Percentiles rank a stretch among this genome's conserved stretches.
phyloP scores from a whole-genome alignment of 2,113 vertebrate species.

The Hypomesus transpacificus region DNA sequence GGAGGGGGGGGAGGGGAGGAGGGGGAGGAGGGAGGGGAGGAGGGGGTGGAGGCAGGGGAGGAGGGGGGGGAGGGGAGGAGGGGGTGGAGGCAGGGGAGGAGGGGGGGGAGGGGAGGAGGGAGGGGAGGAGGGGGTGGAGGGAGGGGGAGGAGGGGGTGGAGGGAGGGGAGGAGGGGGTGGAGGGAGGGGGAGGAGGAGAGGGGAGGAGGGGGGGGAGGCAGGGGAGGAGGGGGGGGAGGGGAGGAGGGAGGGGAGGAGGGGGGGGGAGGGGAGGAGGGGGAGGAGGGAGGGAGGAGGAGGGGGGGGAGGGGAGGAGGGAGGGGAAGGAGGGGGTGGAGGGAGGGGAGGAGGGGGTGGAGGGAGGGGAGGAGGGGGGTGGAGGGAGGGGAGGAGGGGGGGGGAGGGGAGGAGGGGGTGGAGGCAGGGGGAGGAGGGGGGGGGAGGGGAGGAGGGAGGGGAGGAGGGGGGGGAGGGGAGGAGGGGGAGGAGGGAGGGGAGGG shows the following conservation, averaged over 20 bases:
- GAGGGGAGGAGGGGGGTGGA: not conserved
- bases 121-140: not conserved
- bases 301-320: no score
- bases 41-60: no score
- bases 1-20: not conserved
- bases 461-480: not conserved
- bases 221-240: not conserved
- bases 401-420: not conserved
- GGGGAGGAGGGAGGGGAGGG: not conserved
- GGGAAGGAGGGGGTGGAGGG: not conserved
- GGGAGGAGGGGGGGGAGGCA: not conserved
- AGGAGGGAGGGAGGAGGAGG: not conserved
- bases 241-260: not conserved
- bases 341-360: not conserved
- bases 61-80: not conserved
- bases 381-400: no score
- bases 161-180: not conserved
- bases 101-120: not conserved
- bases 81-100: not conserved
- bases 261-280: not conserved
- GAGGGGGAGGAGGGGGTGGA: no score
- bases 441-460: not conserved
- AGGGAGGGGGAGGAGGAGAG: not conserved
- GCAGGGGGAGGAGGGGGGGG: no score
- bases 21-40: not conserved